These are phyloP conservation scores for Nemapogon koenigi DNA, from an alignment of 2,888 invertebrate genomes.

Conservation along the genomic window DNA sequence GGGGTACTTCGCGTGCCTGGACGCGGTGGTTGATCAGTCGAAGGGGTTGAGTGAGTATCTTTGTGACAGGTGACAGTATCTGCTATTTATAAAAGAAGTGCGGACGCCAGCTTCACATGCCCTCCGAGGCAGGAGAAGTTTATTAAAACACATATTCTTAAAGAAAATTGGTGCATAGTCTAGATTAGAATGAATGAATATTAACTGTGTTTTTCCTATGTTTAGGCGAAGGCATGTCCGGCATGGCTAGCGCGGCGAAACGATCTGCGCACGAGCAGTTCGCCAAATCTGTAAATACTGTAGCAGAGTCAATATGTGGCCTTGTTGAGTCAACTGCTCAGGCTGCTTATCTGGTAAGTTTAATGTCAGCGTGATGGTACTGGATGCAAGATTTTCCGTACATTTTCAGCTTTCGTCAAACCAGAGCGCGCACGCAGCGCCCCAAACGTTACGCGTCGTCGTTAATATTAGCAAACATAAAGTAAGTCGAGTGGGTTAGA, in stretches of 20 bases:
- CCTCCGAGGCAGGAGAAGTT: too few relatives aligned
- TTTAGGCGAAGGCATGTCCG: conserved; percentile 87
- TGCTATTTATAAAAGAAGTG: too few relatives aligned
- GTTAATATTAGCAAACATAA: too few relatives aligned
- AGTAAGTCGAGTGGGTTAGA: too few relatives aligned
- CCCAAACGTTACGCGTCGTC: too few relatives aligned
- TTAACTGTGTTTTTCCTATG: too few relatives aligned
- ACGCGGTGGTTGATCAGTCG: conserved; percentile 87
- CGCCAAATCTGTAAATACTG: conserved; percentile 81
- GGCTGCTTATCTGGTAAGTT: conserved; percentile 82
- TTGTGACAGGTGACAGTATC: too few relatives aligned
- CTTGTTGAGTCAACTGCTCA: conserved; percentile 94
- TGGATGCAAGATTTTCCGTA: conserved; percentile 88
- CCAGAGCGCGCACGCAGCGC: too few relatives aligned
- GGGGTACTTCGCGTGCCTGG: conserved; percentile 93
- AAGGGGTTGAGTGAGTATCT: conserved; percentile 71
- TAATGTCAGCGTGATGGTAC: conserved; percentile 76
- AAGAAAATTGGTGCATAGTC: too few relatives aligned
- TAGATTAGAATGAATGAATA: too few relatives aligned
- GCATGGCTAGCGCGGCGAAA: conserved; percentile 92
- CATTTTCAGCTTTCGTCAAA: conserved; percentile 90
- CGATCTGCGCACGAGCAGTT: conserved; percentile 85
- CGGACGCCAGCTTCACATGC: too few relatives aligned
- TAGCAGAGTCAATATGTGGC: conserved; percentile 88
- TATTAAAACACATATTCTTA: too few relatives aligned